These are phyloP conservation scores for Ommatoiulus sabulosus DNA, from an alignment of 2,888 invertebrate genomes.

Conservation along the genomic window DNA sequence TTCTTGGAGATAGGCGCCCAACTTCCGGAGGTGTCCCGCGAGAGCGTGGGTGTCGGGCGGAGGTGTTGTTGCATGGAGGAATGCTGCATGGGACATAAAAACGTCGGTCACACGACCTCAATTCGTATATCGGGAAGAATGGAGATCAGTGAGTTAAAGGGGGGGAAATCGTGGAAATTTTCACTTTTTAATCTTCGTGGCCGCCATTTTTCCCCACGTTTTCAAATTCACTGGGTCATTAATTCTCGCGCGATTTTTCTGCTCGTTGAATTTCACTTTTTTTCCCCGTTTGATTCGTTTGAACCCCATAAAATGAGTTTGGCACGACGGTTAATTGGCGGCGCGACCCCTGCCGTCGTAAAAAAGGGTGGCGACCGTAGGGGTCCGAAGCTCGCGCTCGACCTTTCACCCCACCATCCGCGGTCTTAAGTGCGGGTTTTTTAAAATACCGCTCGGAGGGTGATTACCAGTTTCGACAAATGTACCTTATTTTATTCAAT, in stretches of 20 bases:
- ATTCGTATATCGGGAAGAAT: neutral
- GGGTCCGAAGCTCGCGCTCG: neutral
- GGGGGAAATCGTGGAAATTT: neutral
- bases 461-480: neutral
- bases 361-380: neutral
- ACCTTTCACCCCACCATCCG: neutral
- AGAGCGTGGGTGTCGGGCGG: neutral
- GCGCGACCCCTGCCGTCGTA: neutral
- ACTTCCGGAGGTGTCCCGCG: neutral
- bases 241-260: neutral
- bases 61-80: neutral
- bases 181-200: neutral
- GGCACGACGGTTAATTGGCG: neutral
- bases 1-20: neutral
- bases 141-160: conserved; percentile 20
- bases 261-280: neutral
- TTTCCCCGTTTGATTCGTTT: neutral
- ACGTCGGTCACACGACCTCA: conserved; percentile 4
- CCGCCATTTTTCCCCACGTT: neutral
- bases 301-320: conserved; percentile 1
- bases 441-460: neutral
- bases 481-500: conserved; percentile 13
- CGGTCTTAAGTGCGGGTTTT: neutral
- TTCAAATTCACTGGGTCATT: conserved; percentile 34
- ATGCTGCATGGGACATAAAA: neutral